Conservation (phyloP, 2,888 invertebrate genomes). For the Parnassius mnemosyne region DNA sequence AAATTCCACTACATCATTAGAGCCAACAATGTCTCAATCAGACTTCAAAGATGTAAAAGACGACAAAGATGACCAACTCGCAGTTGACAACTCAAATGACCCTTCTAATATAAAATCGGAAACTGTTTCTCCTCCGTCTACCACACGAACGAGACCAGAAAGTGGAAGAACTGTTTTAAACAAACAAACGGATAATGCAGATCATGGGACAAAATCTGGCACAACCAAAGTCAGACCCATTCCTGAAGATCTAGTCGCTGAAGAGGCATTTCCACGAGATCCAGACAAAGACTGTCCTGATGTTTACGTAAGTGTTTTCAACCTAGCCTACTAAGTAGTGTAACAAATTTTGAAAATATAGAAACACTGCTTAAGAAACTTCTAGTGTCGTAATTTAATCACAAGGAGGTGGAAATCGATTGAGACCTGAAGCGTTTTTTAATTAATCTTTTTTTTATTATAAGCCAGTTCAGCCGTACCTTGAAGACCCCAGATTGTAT, state of each 20-base stretch:
- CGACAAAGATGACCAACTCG: conserved; percentile 42
- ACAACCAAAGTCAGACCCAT: conserved; percentile 62
- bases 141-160: conserved; percentile 40
- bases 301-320: conserved; percentile 51
- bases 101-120: conserved; percentile 37
- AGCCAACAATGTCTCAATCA: conserved; percentile 42
- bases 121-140: conserved; percentile 37
- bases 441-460: too few relatives aligned
- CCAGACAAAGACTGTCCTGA: conserved; percentile 69
- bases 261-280: conserved; percentile 51
- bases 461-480: too few relatives aligned
- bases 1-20: conserved; percentile 48
- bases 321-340: too few relatives aligned
- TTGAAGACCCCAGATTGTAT: too few relatives aligned
- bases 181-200: conserved; percentile 44
- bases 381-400: too few relatives aligned
- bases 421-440: too few relatives aligned
- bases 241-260: conserved; percentile 43
- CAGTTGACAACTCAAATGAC: conserved; percentile 34
- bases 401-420: too few relatives aligned
- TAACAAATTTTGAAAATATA: too few relatives aligned
- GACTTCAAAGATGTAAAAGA: conserved; percentile 32
- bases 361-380: too few relatives aligned
- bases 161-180: conserved; percentile 42
- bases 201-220: conserved; percentile 43